A percentile compares a stretch with the other conserved stretches of the same genome.
These are phyloP conservation scores for Diarsia brunnea DNA, from an alignment of 2,888 invertebrate genomes.

Conservation along the genomic window DNA sequence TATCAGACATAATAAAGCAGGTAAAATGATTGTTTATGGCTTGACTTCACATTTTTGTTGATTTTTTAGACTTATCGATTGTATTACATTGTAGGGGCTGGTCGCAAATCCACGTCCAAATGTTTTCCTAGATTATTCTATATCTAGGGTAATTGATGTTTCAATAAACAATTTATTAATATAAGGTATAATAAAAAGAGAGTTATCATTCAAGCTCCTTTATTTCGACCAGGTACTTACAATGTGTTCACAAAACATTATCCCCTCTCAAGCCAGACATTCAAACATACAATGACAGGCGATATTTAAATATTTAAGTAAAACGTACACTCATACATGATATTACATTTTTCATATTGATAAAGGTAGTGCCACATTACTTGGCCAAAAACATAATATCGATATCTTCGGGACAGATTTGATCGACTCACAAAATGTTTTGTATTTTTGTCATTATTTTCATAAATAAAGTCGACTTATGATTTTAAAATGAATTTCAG, in stretches of 20 bases:
- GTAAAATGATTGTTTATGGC: too few relatives aligned
- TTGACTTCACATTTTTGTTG: too few relatives aligned
- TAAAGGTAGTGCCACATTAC: slow-evolving; percentile 46
- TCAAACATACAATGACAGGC: slow-evolving; percentile 51
- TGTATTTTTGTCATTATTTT: neutral
- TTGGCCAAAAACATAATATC: slow-evolving; percentile 7
- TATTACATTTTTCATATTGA: slow-evolving; percentile 12
- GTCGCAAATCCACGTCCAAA: too few relatives aligned
- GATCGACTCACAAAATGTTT: neutral
- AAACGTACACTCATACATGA: slow-evolving; percentile 28
- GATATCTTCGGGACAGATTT: neutral
- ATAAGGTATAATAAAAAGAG: too few relatives aligned
- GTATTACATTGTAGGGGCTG: too few relatives aligned
- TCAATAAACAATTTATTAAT: too few relatives aligned
- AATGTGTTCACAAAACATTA: slow-evolving; percentile 63
- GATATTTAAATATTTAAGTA: slow-evolving; percentile 42
- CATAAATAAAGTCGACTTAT: neutral
- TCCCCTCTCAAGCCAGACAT: slow-evolving; percentile 46
- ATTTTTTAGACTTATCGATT: too few relatives aligned
- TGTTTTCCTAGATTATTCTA: too few relatives aligned
- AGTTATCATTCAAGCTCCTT: slow-evolving; percentile 85
- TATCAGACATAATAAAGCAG: too few relatives aligned
- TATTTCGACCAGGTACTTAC: slow-evolving; percentile 84
- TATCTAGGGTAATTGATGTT: too few relatives aligned
- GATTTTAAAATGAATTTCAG: slow-evolving; percentile 1